Evolutionary conservation across 2,113 vertebrate species (phyloP).

Genomic region (Neogobius melanostomus): DNA sequence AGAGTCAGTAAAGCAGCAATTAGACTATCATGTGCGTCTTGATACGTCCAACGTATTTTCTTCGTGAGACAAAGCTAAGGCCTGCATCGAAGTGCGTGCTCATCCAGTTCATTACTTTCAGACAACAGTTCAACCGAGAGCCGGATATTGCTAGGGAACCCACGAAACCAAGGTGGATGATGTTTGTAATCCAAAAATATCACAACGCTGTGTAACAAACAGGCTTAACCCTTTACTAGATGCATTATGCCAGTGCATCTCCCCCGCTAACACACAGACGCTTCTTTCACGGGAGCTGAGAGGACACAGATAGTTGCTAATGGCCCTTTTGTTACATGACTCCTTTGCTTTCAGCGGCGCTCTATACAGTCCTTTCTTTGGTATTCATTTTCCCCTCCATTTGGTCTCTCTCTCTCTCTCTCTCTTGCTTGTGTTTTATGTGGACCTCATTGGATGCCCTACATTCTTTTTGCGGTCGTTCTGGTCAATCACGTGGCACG

Average conservation of each 20-base stretch:
- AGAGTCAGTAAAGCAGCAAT: neutral
- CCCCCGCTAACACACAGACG: conserved; percentile 6
- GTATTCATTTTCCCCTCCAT: conserved; percentile 22
- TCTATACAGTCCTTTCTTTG: conserved; percentile 16
- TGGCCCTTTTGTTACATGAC: conserved; percentile 41
- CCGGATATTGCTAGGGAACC: too few relatives aligned
- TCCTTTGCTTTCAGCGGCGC: conserved; percentile 8
- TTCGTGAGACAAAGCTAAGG: too few relatives aligned
- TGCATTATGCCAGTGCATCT: neutral
- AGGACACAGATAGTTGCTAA: conserved; percentile 30
- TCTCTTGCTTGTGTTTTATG: neutral
- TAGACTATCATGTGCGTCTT: neutral
- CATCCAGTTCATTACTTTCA: too few relatives aligned
- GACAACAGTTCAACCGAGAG: too few relatives aligned
- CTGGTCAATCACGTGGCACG: too few relatives aligned
- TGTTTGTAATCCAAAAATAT: neutral
- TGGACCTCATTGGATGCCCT: conserved; percentile 3
- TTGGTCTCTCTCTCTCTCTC: conserved; percentile 4
- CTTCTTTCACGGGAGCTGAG: conserved; percentile 27
- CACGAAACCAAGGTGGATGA: neutral
- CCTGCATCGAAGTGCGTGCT: too few relatives aligned
- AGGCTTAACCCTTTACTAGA: conserved; percentile 20
- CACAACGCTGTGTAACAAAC: conserved; percentile 15
- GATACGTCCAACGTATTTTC: too few relatives aligned
- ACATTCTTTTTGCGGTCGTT: too few relatives aligned